Conservation (phyloP, 2,113 vertebrate genomes). For the Erythrocercus mccallii region DNA sequence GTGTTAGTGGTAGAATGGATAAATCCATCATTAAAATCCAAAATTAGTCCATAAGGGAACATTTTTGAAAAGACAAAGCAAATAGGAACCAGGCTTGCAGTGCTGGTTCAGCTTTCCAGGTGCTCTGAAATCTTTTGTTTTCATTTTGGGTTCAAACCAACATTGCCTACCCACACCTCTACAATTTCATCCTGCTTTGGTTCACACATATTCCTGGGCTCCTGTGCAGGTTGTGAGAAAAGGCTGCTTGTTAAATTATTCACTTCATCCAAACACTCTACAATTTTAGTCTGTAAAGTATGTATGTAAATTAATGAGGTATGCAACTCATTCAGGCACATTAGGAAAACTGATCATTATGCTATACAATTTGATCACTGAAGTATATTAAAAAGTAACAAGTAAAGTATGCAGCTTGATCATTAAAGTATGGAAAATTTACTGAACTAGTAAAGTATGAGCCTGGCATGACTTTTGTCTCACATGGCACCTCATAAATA, state of each 20-base stretch:
- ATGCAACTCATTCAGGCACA: conserved; percentile 40
- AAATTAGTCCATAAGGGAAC: neutral
- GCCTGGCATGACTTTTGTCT: conserved; percentile 56
- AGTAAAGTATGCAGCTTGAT: conserved; percentile 57
- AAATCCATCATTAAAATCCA: conserved; percentile 17
- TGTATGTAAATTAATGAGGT: conserved; percentile 45
- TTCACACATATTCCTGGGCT: neutral
- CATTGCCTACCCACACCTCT: neutral
- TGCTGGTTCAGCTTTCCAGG: conserved; percentile 25
- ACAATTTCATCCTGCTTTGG: neutral
- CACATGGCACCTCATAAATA: conserved; percentile 60
- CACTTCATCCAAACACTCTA: neutral
- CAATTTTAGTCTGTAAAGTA: neutral
- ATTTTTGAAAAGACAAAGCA: neutral
- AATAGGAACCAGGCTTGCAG: neutral
- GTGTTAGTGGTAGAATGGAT: neutral
- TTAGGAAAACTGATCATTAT: conserved; percentile 35
- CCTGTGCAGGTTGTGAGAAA: neutral
- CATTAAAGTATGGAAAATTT: conserved; percentile 61
- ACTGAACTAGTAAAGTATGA: conserved; percentile 52
- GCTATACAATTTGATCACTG: conserved; percentile 50
- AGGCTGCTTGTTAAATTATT: conserved; percentile 24
- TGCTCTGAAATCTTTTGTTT: neutral
- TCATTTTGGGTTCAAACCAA: neutral
- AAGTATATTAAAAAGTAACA: conserved; percentile 64